Evolutionary conservation across 2,888 invertebrate genomes (phyloP), one percentile per base, ranked within the genome.

Genomic region (Lamellibrachia columna): DNA sequence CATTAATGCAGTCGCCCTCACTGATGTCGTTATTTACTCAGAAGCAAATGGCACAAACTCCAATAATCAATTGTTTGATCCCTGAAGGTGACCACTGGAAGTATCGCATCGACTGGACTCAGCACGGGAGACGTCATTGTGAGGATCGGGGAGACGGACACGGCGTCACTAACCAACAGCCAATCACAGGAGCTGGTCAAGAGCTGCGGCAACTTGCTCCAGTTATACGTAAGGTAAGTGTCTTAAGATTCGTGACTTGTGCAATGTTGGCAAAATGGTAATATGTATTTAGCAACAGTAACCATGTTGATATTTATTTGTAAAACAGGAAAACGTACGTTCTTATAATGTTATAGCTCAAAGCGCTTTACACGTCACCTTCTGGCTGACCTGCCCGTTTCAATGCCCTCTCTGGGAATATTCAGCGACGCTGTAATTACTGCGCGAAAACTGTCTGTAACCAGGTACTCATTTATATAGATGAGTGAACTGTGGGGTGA

Each of bases 71-170:
- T 75, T 75, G 75, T 75, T 75, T 75, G 75, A 75, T n/a, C 11
- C 75, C 94, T 94, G 4, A 95, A 96, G 96, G 96, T 96, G 90
- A 96, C 95, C 52, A 95, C 95, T 6, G 96, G 96, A 52, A 96
- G 96, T 93, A 95, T 96, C 7, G 96, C 96, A 15, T 94, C 95
- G 7, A 94, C 94, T 28, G 95, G 95, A 8, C 94, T 96, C 90
- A 93, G 92, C 52, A 94, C 94, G 6, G 96, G 96, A 40, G 96
- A 96, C 94, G 94, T 95, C 90, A 95, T 96, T 90, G 94, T 96
- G 91, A 95, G 95, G 94, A 95, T 96, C 28, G 96, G 95, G 7
- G 95, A 95, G 93, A 95, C 95, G n/a, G 95, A 95, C 93, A 95
- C 96, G 2, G 94, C 94, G 11, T 94, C 95, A 90, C 94, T 96